Conservation (phyloP, 2,888 invertebrate species). For the Adineta ricciae region DNA sequence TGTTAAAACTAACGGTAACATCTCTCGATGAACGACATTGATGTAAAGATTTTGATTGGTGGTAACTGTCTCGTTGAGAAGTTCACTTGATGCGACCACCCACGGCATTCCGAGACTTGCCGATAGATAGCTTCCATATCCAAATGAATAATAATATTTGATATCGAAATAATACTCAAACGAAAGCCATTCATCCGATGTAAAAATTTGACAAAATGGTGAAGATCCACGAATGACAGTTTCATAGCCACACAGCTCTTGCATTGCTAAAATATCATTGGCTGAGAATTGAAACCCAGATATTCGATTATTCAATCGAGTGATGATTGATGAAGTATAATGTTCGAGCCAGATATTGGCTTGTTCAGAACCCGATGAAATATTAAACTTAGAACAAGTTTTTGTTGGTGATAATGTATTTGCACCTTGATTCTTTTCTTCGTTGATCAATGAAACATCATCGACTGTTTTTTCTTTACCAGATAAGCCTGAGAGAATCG, state of each 20-base stretch:
- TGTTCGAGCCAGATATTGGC: neutral
- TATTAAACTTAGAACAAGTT: neutral
- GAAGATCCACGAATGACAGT: neutral
- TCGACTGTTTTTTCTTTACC: neutral
- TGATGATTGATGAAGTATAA: neutral
- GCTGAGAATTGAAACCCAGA: neutral
- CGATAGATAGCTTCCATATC: neutral
- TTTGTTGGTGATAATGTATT: neutral
- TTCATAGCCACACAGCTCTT: neutral
- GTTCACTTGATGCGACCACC: neutral
- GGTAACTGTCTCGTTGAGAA: neutral
- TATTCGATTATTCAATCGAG: neutral
- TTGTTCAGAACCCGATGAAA: neutral
- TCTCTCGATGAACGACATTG: neutral
- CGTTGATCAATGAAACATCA: neutral
- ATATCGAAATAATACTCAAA: neutral
- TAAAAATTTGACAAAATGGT: neutral
- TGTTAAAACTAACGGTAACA: neutral
- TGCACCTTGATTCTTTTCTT: neutral
- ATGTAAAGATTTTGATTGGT: neutral
- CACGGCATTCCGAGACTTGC: neutral
- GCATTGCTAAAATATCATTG: neutral
- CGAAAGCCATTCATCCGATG: neutral
- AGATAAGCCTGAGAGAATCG: neutral
- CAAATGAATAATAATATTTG: neutral